Evolutionary conservation across 1,140 invertebrate genomes (phyloP), one percentile per base, ranked within the genome.

Genomic region (Pseudomyrmex flavicornis): DNA sequence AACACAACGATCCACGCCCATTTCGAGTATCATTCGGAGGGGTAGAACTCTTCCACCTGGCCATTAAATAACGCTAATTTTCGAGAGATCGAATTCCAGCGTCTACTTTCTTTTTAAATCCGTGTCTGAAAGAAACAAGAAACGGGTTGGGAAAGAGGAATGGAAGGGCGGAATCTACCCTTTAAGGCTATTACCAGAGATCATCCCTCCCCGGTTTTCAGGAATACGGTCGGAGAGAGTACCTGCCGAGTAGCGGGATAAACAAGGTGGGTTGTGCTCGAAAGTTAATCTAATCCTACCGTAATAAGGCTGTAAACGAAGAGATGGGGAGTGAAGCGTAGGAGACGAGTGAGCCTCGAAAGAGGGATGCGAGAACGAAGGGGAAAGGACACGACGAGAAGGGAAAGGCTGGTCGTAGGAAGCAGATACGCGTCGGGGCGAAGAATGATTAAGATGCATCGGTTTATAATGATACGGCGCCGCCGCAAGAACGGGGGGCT

Each of bases 401-500:
- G 20, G 56, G 59, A 1, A 80, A 59, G 66, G n/a, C 59, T 35
- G 35, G 62, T 44, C 66, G 62, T 73, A 84, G 76, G 63, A 52
- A 46, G 59, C 44, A 22, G 63, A 35, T 65, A 59, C 44, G 76
- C 59, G 63, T 46, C 70, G 54, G 44, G 77, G 48, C 56, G 66
- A 89, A 77, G 84, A 87, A 84, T 89, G 91, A 92, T 93, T 92
- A 93, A 92, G 91, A 93, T 91, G 86, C 92, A 92, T 92, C 90
- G 92, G 87, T 90, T 92, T 91, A 91, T 93, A 93, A 93, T 91
- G 91, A 91, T 92, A 92, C 86, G 79, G 22, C 56, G 72, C 13
- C 20, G 61, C 86, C 86, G 75, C 83, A 87, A 89, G 87, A 89
- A 86, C 80, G 84, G 87, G 84, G 87, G 79, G 87, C 83, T 86